phyloP scores from a whole-genome alignment of 2,797 vertebrate genomes.

The Thamnophis elegans region DNA sequence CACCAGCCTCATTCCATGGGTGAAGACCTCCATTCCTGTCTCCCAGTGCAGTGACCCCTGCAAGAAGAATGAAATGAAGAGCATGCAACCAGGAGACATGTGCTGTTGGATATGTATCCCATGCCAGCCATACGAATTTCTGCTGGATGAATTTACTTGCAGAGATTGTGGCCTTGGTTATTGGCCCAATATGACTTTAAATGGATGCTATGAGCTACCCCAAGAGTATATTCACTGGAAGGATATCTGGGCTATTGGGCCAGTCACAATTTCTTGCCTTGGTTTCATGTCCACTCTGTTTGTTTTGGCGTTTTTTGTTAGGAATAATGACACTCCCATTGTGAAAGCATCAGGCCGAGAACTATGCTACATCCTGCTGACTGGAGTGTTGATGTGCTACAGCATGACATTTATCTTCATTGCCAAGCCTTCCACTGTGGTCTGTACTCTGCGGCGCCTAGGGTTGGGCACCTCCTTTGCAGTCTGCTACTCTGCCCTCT shows the following conservation, averaged over 20 bases:
- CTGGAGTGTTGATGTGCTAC: conserved; percentile 96
- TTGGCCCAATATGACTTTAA: conserved; percentile 92
- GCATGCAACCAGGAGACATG: conserved; percentile 96
- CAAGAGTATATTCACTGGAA: conserved; percentile 97
- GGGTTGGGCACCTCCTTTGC: conserved; percentile 94
- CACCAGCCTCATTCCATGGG: conserved; percentile 85
- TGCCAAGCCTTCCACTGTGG: conserved; percentile 86
- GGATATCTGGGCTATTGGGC: conserved; percentile 94
- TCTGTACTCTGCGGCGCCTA: conserved; percentile 90
- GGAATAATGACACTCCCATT: conserved; percentile 91
- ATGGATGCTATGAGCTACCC: conserved; percentile 90
- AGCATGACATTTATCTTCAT: conserved; percentile 98
- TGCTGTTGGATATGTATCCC: conserved; percentile 99
- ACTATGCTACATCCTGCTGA: conserved; percentile 93
- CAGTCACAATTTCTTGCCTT: conserved; percentile 91
- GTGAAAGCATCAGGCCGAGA: conserved; percentile 96
- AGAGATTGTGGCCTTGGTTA: conserved; percentile 89
- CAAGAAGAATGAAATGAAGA: conserved; percentile 94
- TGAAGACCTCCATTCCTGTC: conserved; percentile 76
- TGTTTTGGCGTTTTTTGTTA: conserved; percentile 86
- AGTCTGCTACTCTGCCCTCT: conserved; percentile 93
- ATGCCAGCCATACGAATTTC: conserved; percentile 92
- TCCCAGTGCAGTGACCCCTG: conserved; percentile 98
- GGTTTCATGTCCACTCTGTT: conserved; percentile 92
- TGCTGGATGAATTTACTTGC: conserved; percentile 92